Evolutionary conservation across 2,797 vertebrate species (phyloP).

Genomic region (Sebastes baramenuke): DNA sequence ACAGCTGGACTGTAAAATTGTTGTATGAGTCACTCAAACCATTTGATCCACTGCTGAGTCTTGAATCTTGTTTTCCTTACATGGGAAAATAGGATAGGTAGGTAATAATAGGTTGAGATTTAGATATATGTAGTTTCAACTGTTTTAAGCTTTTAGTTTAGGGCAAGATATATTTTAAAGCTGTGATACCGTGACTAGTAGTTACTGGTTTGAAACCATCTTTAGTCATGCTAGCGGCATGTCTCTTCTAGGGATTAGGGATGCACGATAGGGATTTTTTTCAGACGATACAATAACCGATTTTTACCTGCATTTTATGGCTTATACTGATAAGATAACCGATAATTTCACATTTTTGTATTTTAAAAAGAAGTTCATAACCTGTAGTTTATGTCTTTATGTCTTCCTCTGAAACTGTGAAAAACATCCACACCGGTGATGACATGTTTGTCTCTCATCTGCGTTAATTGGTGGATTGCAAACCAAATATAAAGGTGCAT

Average conservation of each 20-base stretch:
- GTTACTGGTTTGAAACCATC: neutral
- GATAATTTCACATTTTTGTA: too few species aligned
- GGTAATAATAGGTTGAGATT: neutral
- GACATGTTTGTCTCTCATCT: too few species aligned
- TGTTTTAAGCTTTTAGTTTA: neutral
- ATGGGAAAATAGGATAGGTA: neutral
- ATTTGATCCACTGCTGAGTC: neutral
- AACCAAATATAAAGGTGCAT: too few species aligned
- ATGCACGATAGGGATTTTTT: neutral
- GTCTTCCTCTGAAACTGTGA: too few species aligned
- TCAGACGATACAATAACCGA: neutral
- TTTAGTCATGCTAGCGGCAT: neutral
- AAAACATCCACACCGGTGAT: too few species aligned
- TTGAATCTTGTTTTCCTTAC: neutral
- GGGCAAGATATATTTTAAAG: too few species aligned
- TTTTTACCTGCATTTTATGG: neutral
- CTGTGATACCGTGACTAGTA: fast-evolving
- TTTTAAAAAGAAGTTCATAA: too few species aligned
- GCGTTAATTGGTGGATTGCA: too few species aligned
- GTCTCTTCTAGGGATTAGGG: neutral
- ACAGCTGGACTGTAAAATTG: neutral
- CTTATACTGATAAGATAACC: fast-evolving
- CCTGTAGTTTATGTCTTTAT: too few species aligned
- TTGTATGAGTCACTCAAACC: neutral
- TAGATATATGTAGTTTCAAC: neutral